A percentile compares a stretch with the other conserved stretches of the same genome.
Conservation (phyloP, 2,113 vertebrate species). For the Lycaon pictus region DNA sequence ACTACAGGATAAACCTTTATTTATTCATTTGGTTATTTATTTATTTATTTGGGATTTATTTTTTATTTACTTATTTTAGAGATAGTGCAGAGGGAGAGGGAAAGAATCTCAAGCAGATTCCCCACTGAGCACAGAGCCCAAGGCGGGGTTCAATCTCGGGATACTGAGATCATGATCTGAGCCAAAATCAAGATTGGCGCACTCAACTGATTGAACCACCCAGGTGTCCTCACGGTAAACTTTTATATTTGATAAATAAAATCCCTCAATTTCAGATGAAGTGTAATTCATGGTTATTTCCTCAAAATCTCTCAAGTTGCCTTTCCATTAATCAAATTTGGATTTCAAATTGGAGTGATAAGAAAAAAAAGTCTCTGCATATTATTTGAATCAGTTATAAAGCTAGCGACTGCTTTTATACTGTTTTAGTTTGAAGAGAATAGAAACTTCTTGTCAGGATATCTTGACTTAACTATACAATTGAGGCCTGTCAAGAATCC, state of each 20-base stretch:
- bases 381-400: constrained; percentile 70
- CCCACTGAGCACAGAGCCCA: neutral
- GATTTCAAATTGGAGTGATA: constrained; percentile 51
- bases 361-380: constrained; percentile 58
- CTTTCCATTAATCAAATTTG: constrained; percentile 65
- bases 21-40: no score
- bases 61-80: neutral
- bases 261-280: constrained; percentile 72
- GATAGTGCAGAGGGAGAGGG: neutral
- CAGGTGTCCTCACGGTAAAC: neutral
- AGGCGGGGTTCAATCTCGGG: neutral
- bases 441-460: constrained; percentile 50
- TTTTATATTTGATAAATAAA: constrained; percentile 74
- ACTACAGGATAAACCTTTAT: constrained; percentile 53
- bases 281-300: constrained; percentile 62
- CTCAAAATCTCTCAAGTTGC: constrained; percentile 59
- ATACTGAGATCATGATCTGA: neutral
- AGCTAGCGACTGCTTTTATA: constrained; percentile 41
- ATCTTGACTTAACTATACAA: constrained; percentile 46
- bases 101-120: neutral
- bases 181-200: neutral
- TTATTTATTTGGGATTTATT: neutral
- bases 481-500: neutral
- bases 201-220: neutral
- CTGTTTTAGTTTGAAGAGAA: constrained; percentile 57